Conservation (phyloP, 2,797 vertebrate species). For the Melopsittacus undulatus region DNA sequence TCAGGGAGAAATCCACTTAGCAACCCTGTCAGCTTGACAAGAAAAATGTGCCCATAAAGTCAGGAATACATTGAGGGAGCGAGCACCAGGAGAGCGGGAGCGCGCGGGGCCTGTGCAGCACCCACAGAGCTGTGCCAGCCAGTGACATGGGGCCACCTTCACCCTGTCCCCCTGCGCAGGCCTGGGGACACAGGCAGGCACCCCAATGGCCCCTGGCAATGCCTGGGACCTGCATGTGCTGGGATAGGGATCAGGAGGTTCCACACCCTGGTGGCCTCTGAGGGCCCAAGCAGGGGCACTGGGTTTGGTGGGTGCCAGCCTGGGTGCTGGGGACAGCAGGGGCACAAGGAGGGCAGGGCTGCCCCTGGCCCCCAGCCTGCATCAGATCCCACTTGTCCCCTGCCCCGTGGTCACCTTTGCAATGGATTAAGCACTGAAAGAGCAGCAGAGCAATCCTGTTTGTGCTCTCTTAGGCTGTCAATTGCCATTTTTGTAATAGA, state of each 20-base stretch:
- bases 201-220: background rate
- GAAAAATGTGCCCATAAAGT: constrained; percentile 81
- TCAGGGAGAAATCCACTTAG: constrained; percentile 82
- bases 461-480: constrained; percentile 20
- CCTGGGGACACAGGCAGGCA: background rate
- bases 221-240: accelerated
- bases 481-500: constrained; percentile 65
- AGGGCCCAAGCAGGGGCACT: accelerated
- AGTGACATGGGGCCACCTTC: background rate
- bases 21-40: constrained; percentile 77
- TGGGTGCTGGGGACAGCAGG: background rate
- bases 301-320: background rate
- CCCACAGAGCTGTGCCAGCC: background rate
- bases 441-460: background rate
- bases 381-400: accelerated
- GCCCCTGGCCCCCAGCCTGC: background rate
- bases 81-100: background rate
- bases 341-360: background rate
- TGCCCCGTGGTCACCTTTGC: background rate
- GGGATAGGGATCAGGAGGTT: background rate
- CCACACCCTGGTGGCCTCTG: accelerated
- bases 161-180: background rate
- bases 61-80: constrained; percentile 67
- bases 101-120: background rate
- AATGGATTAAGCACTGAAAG: background rate